Evolutionary conservation across 2,888 invertebrate species (phyloP).

Genomic region (Meteorus cinctellus): DNA sequence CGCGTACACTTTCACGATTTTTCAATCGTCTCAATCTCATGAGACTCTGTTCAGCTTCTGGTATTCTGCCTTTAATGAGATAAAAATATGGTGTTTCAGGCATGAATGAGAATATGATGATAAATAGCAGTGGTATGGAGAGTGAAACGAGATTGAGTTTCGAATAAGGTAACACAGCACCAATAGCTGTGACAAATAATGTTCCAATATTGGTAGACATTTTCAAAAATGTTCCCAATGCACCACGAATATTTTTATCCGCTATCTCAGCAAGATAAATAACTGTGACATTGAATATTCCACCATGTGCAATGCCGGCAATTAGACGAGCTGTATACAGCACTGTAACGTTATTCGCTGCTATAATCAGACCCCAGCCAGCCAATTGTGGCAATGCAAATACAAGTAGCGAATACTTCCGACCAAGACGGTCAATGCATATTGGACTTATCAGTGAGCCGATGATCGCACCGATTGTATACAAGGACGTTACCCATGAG

Average conservation of each 20-base stretch:
- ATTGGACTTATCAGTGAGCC: constrained; percentile 62
- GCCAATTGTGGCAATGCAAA: constrained; percentile 62
- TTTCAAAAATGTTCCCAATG: constrained; percentile 76
- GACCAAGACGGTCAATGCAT: constrained; percentile 62
- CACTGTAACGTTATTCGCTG: constrained; percentile 55
- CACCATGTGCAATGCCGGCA: constrained; percentile 73
- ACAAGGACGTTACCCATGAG: constrained; percentile 65
- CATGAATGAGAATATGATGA: constrained; percentile 77
- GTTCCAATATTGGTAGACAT: constrained; percentile 73
- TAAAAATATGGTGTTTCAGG: constrained; percentile 81
- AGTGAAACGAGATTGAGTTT: constrained; percentile 75
- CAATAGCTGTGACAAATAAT: constrained; percentile 67
- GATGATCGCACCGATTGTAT: constrained; percentile 62
- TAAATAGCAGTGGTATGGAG: constrained; percentile 76
- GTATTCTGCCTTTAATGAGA: constrained; percentile 75
- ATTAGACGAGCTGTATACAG: constrained; percentile 72
- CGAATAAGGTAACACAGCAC: constrained; percentile 74
- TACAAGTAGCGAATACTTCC: constrained; percentile 62
- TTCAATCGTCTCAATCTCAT: constrained; percentile 76
- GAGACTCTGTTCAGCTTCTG: constrained; percentile 76
- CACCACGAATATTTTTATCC: constrained; percentile 76
- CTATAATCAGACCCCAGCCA: constrained; percentile 65
- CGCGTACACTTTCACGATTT: constrained; percentile 74
- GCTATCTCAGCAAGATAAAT: constrained; percentile 79
- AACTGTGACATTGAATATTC: constrained; percentile 74